phyloP scores from a whole-genome alignment of 1,140 invertebrate genomes.

The Leguminivora glycinivorella region DNA sequence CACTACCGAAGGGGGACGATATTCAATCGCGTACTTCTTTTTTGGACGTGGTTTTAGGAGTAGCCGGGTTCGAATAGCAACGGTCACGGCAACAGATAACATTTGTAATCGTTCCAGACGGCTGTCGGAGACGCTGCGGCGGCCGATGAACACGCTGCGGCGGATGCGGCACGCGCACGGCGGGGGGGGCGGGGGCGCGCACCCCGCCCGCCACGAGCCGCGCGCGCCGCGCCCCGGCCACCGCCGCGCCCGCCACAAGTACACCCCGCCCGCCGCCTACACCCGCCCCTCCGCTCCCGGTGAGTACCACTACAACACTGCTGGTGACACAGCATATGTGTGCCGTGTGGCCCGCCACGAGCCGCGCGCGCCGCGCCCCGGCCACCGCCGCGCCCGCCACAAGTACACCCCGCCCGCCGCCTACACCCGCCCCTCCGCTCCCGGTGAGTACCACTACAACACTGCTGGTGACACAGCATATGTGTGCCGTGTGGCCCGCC shows the following conservation, averaged over 20 bases:
- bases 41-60: too few species aligned
- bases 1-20: too few species aligned
- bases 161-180: conserved; percentile 81
- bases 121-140: conserved; percentile 91
- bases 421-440: too few species aligned
- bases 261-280: conserved; percentile 51
- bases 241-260: conserved; percentile 54
- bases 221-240: conserved; percentile 49
- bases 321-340: too few species aligned
- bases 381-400: conserved; percentile 53
- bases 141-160: conserved; percentile 93
- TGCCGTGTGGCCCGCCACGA: too few species aligned
- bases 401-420: conserved; percentile 81
- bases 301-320: conserved; percentile 37
- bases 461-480: too few species aligned
- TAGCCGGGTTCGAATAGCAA: too few species aligned
- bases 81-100: too few species aligned
- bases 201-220: conserved; percentile 36
- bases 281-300: conserved; percentile 72
- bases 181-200: too few species aligned
- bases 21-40: too few species aligned
- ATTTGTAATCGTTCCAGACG: conserved; percentile 73
- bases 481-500: too few species aligned
- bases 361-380: conserved; percentile 41
- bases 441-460: too few species aligned